Conservation (phyloP, 53 echinoderm and acorn worm genomes). For the Temnopleurus reevesii region DNA sequence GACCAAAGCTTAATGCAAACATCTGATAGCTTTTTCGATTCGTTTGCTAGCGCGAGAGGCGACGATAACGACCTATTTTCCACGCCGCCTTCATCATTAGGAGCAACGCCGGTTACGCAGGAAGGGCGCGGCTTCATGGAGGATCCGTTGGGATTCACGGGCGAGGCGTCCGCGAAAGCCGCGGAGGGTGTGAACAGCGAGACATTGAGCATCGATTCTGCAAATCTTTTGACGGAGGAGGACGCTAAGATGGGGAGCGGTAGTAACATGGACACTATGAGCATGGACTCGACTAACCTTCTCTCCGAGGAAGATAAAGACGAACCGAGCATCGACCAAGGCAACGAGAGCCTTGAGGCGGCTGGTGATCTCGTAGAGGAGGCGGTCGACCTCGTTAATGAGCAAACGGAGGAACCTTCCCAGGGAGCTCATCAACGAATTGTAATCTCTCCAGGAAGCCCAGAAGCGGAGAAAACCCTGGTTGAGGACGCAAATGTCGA, state of each 20-base stretch:
- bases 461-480: neutral
- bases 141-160: conserved; percentile 15
- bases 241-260: conserved; percentile 37
- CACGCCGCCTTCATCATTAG: conserved; percentile 64
- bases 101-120: conserved; percentile 29
- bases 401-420: neutral
- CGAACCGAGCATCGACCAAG: conserved; percentile 33
- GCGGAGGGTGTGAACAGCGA: conserved; percentile 18
- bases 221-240: conserved; percentile 42
- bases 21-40: conserved; percentile 81
- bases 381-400: neutral
- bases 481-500: neutral
- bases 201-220: conserved; percentile 28
- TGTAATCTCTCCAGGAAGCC: conserved; percentile 13
- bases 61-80: conserved; percentile 44
- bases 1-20: neutral
- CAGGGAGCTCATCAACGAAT: neutral
- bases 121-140: conserved; percentile 39
- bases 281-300: conserved; percentile 51
- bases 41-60: conserved; percentile 70
- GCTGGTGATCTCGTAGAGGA: neutral
- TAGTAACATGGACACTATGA: conserved; percentile 44
- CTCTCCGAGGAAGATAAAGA: conserved; percentile 50
- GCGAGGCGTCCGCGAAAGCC: conserved; percentile 1
- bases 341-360: conserved; percentile 37